Evolutionary conservation across 1,140 invertebrate genomes (phyloP), one percentile per base, ranked within the genome.

Genomic region (Drosophila lacteicornis): DNA sequence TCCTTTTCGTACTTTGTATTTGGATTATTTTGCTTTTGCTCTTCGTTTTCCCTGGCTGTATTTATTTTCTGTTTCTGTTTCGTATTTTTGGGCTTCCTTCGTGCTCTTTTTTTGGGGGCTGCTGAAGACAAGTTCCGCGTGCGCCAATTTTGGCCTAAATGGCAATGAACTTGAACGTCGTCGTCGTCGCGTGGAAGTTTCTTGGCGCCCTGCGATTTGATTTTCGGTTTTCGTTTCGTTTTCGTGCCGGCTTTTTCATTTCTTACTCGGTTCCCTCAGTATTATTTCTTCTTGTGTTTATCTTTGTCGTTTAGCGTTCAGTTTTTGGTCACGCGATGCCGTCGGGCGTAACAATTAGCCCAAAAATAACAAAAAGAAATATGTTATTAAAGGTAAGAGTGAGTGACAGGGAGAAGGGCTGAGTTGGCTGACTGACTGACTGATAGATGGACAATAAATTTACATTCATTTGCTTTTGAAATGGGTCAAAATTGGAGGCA

Each of bases 131-230:
- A 76, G 73, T 76, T 76, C 61, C 74, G 65, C 75, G 66, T 43
- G 57, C 65, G 75, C 75, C 75, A 78, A 70, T 79, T 79, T 79
- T 79, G 76, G 76, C 70, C 67, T 79, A 79, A 79, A 79, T 79
- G 76, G 76, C 76, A 79, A 79, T 79, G 76, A 79, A 79, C 76
- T 79, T 79, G 76, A 79, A 79, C 67, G 70, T 30, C 27, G 27
- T 22, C 33, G 58, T 67, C 51, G 75, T 63, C 55, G 66, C 74
- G 74, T 77, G 71, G 70, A 67, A 59, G 49, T 76, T 78, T 60
- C 36, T 55, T 76, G 75, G 75, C 75, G 75, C 75, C 75, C 74
- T 70, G 74, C 75, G 75, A 77, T 69, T 78, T 78, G 30, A 55
- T 57, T 76, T 77, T 69, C 27, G 40, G 45, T 38, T 71, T 70